Conservation (phyloP, 2,797 vertebrate species). For the Garrulus glandarius region DNA sequence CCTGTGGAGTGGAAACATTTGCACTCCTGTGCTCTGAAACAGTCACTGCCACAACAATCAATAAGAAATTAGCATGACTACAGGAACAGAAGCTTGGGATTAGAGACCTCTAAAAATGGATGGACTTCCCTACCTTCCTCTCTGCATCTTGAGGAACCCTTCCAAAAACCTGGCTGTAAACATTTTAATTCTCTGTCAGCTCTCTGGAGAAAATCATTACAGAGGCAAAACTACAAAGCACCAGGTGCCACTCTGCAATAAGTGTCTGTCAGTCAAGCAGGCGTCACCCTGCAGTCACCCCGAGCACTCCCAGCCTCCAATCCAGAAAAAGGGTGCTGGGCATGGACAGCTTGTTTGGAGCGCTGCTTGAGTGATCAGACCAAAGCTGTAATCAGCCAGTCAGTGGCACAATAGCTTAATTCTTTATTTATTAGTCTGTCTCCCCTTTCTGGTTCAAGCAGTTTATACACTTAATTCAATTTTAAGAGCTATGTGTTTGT, state of each 20-base stretch:
- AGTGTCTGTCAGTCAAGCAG: not conserved
- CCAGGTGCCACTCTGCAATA: not conserved
- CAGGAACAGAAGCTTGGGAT: not conserved
- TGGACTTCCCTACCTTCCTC: not conserved
- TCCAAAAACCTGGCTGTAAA: not conserved
- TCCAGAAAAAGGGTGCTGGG: not conserved
- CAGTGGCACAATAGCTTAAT: not conserved
- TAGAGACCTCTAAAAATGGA: not conserved
- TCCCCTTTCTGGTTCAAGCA: not conserved
- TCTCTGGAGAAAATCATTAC: not conserved
- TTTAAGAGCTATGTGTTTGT: not conserved
- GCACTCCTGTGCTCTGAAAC: not conserved
- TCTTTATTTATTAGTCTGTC: not conserved
- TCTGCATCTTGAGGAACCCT: not conserved
- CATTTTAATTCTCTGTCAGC: not conserved
- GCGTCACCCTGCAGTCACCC: not conserved
- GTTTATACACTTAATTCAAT: slow-evolving; percentile 2
- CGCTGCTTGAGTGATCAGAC: not conserved
- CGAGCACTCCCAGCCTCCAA: not conserved
- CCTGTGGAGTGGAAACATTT: not conserved
- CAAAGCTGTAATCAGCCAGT: not conserved
- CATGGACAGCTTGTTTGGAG: not conserved
- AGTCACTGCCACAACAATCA: not conserved
- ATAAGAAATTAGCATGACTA: not conserved
- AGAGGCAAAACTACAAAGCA: not conserved